phyloP scores from a whole-genome alignment of 2,113 vertebrate species.

The Centrocercus urophasianus region DNA sequence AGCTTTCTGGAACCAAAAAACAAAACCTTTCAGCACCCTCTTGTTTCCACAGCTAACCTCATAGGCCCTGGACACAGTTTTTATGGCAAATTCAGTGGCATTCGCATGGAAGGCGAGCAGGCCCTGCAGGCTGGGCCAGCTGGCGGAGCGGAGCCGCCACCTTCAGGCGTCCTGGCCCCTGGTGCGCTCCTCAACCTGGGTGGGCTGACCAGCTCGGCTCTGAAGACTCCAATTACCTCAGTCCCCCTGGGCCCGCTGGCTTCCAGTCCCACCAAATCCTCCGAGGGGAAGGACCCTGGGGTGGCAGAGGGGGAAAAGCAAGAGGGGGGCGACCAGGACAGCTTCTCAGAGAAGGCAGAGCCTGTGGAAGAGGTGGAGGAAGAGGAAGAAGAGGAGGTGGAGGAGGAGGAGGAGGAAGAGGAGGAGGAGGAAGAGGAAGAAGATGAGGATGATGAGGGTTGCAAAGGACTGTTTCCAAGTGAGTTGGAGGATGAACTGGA shows the following conservation, averaged over 20 bases:
- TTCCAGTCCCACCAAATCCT: constrained; percentile 93
- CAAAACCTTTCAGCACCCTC: constrained; percentile 91
- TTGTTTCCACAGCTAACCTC: constrained; percentile 90
- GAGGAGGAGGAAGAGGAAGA: constrained; percentile 93
- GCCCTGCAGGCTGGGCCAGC: constrained; percentile 71
- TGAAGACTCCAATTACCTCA: constrained; percentile 94
- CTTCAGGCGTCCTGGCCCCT: constrained; percentile 74
- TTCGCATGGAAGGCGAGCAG: constrained; percentile 92
- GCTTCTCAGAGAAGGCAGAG: constrained; percentile 80
- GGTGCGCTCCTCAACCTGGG: constrained; percentile 90
- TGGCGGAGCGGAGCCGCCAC: constrained; percentile 67
- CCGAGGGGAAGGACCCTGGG: constrained; percentile 82
- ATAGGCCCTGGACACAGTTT: constrained; percentile 97
- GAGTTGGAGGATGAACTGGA: constrained; percentile 90
- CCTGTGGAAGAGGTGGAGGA: constrained; percentile 76
- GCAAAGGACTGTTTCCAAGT: constrained; percentile 84
- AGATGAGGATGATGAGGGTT: constrained; percentile 87
- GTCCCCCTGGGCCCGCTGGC: constrained; percentile 85
- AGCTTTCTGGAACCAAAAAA: constrained; percentile 99
- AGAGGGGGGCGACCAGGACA: constrained; percentile 71
- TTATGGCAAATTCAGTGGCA: constrained; percentile 98
- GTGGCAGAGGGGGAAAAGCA: constrained; percentile 76
- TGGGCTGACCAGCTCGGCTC: constrained; percentile 87
- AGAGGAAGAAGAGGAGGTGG: constrained; percentile 83
- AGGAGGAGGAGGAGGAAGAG: constrained; percentile 84